Base-by-base conservation (phyloP, 2,888 invertebrate genomes). In the Drosophila trichaetosa region DNA sequence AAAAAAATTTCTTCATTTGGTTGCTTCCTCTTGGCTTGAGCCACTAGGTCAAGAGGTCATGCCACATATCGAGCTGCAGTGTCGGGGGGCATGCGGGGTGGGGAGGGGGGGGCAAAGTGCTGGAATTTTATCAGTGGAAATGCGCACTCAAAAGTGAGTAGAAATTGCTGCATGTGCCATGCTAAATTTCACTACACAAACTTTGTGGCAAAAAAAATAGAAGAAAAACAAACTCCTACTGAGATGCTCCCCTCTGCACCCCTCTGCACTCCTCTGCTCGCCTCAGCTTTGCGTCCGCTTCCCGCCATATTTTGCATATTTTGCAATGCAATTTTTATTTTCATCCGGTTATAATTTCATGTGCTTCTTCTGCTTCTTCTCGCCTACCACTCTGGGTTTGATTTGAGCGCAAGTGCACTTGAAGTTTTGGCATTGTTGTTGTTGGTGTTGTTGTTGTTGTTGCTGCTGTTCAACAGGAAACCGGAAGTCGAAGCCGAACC, bases 21-120 rank as follows among this genome's bases (percentile, higher is more conserved):
- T 57, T 51, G 34, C 52, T 52, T 42, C 56, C 24, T 42, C 52
- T 36, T 24, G 46, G 65, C 51, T 49, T 34, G 40, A 40, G 59
- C 71, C 75, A 87, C 73, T 86, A 69, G 89, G 89, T 89, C 85
- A 89, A 87, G 89, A 78, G 85, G 85, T 89, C 82, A 73, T 71
- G 61, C 76, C 74, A 74, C 82, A 78, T 69, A 73, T 78, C 78
- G 5, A 34, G 58, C 58, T 24, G 33, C 16, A 16, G 11, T 36
- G 21, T 3, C 1, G 51, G 5, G 27, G 7, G 48, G 48, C 13
- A 24, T 21, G 40, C 13, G 34, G 0, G 46, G 11, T 8, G 31
- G n/a, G 24, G 3, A 0, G 7, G 18, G 7, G 24, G 58, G 54
- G 61, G 51, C 66, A 36, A 54, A 68, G 64, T 59, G 62, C 52